Evolutionary conservation across 2,888 invertebrate genomes (phyloP).

Genomic region (Drosophila meridionalis): DNA sequence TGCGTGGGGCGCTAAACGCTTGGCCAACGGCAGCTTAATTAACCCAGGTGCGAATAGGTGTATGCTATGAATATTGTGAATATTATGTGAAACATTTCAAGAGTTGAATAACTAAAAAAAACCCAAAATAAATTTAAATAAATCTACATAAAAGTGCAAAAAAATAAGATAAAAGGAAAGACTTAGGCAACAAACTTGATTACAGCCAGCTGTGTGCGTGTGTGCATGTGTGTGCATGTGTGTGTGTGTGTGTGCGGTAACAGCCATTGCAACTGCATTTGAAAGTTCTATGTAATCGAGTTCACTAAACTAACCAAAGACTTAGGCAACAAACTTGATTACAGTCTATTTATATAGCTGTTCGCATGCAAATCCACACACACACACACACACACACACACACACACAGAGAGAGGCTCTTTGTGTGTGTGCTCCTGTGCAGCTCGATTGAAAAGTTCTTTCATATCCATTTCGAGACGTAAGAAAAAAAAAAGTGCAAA

Average conservation of each 20-base stretch:
- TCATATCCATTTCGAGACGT: conserved; percentile 1
- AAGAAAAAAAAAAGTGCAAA: neutral
- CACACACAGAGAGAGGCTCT: neutral
- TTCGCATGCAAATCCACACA: conserved; percentile 9
- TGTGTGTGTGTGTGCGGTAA: conserved; percentile 8
- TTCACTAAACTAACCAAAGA: conserved; percentile 44
- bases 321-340: conserved; percentile 59
- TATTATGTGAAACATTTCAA: conserved; percentile 38
- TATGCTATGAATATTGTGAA: conserved; percentile 38
- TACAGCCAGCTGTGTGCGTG: conserved; percentile 18
- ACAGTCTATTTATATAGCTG: conserved; percentile 9
- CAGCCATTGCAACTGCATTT: conserved; percentile 17
- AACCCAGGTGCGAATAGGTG: conserved; percentile 70
- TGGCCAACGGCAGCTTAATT: conserved; percentile 64
- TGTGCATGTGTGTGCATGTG: neutral
- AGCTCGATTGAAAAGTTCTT: conserved; percentile 4
- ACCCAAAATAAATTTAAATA: conserved; percentile 5
- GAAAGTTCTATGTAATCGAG: conserved; percentile 25
- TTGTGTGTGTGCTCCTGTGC: conserved; percentile 2
- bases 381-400: neutral
- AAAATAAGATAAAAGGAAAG: conserved; percentile 37
- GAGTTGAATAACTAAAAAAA: conserved; percentile 11
- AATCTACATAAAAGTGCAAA: conserved; percentile 8
- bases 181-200: conserved; percentile 64
- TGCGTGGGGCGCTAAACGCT: conserved; percentile 61